Evolutionary conservation across 2,797 vertebrate genomes (phyloP), one percentile per base, ranked within the genome.

Genomic region (Xenops minutus): DNA sequence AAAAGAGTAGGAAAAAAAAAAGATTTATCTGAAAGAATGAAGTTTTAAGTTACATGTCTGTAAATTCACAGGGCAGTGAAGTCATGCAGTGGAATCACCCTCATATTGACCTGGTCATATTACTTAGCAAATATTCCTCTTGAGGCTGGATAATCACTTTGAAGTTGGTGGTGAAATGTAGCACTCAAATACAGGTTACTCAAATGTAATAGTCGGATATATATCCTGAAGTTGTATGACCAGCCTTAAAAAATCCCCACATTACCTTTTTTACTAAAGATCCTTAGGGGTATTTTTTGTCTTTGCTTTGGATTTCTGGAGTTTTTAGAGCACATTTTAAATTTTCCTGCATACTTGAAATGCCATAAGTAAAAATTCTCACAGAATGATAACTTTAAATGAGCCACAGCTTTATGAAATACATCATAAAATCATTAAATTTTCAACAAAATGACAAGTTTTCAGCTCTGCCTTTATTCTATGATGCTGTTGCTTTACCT

Each of bases 51-150:
- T 94, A 68, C 46, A 18, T 34, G 22, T 16, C 22, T 14, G 46
- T 72, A 93, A 88, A 82, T 52, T 76, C 54, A 68, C 8, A 55
- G 7, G 43, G 62, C 62, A 89, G 44, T 74, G 79, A 96, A 92
- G 69, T 92, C 52, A 71, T 80, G 56, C 34, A 77, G 64, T 88
- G 27, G 69, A 95, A 94, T 85, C 66, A 81, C 41, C 29, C 36
- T 88, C 69, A 20, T 84, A 89, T 20, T 91, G 87, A 91, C 52
- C 79, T 85, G 66, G 72, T 89, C 71, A 52, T 71, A 84, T 82
- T 78, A 96, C 69, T 83, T 91, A 41, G 79, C 69, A 92, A 92
- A 84, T 89, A 95, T 66, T 94, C 88, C 72, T 95, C 79, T 44
- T 46, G 73, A 86, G 76, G 56, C 32, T 36, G 43, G 39, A 81